These are phyloP conservation scores for Rhingia rostrata DNA, from an alignment of 2,888 invertebrate species.

Conservation along the genomic window DNA sequence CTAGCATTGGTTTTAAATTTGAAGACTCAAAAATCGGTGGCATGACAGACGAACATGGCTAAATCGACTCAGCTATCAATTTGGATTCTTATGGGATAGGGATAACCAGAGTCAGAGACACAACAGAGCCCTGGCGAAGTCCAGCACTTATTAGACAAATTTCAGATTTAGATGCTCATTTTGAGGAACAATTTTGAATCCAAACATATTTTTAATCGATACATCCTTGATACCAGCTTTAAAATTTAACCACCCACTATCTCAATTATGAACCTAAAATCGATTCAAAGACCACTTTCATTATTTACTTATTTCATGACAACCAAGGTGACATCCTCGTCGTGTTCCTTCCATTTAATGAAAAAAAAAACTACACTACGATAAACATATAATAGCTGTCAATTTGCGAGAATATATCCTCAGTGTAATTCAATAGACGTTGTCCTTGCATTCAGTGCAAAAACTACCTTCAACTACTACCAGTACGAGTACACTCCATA, in stretches of 20 bases:
- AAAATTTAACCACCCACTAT: neutral
- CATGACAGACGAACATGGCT: no score
- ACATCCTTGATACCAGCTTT: neutral
- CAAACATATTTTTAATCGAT: neutral
- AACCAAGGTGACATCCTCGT: neutral
- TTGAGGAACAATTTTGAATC: no score
- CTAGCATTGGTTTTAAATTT: no score
- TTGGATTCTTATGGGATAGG: no score
- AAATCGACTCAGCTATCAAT: no score
- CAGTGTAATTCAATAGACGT: constrained; percentile 16
- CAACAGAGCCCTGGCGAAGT: no score
- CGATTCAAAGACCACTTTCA: neutral
- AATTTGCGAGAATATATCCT: constrained; percentile 15
- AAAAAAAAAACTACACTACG: neutral
- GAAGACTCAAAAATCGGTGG: no score
- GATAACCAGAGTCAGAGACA: no score
- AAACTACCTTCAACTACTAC: neutral
- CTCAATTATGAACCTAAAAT: neutral
- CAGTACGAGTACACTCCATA: neutral
- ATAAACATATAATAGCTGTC: constrained; percentile 13
- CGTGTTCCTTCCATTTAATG: neutral
- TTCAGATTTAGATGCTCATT: no score
- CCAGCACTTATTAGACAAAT: no score
- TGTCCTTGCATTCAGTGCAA: constrained; percentile 20
- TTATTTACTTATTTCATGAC: neutral